phyloP scores from a whole-genome alignment of 92 coral and sea anemone genomes.

The Phenganax subtilis region DNA sequence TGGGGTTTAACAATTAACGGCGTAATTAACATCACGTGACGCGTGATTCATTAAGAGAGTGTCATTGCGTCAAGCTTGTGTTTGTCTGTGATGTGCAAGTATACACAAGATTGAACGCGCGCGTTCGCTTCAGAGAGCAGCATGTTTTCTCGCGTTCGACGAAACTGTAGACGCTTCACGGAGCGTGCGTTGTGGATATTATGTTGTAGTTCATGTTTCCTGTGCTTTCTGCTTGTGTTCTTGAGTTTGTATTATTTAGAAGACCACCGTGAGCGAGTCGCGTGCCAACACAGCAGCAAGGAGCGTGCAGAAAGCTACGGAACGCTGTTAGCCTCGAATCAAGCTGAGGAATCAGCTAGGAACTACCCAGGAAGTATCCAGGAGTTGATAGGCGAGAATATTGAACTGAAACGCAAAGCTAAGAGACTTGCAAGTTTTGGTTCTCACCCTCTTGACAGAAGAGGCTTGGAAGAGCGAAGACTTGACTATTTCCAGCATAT shows the following conservation, averaged over 20 bases:
- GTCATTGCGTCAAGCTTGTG: slow-evolving; percentile 12
- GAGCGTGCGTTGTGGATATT: slow-evolving; percentile 11
- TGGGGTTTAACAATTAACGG: slow-evolving; percentile 31
- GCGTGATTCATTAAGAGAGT: slow-evolving; percentile 30
- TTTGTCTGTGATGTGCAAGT: neutral
- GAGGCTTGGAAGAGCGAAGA: neutral
- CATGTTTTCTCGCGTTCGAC: slow-evolving; percentile 9
- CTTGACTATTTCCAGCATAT: neutral
- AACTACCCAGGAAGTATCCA: neutral
- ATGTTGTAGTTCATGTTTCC: slow-evolving; percentile 3
- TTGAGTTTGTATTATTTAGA: slow-evolving; percentile 15
- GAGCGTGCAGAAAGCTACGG: neutral
- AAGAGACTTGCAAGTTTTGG: slow-evolving; percentile 1
- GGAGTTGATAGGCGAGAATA: neutral
- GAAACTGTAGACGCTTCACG: slow-evolving; percentile 1
- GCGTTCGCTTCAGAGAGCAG: neutral
- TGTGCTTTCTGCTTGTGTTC: slow-evolving; percentile 1
- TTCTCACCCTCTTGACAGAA: neutral
- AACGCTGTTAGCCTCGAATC: neutral
- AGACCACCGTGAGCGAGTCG: slow-evolving; percentile 24
- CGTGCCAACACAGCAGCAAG: neutral
- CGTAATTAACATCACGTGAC: slow-evolving; percentile 26
- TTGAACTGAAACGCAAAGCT: neutral
- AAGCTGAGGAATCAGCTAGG: neutral
- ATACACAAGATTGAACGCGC: neutral